Evolutionary conservation across 2,797 vertebrate genomes (phyloP).

Genomic region (Dendrocincla fuliginosa): DNA sequence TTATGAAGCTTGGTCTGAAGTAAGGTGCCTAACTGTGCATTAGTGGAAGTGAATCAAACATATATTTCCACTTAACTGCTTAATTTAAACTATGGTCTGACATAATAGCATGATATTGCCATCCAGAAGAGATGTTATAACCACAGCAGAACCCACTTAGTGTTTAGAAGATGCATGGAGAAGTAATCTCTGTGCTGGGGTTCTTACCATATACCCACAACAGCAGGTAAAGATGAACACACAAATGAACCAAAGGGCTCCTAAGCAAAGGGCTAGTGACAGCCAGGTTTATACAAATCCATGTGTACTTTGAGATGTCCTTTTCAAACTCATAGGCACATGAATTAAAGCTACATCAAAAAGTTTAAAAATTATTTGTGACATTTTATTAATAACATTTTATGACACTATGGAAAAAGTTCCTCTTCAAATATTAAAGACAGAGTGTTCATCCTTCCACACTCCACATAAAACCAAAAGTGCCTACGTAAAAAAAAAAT

Average conservation of each 20-base stretch:
- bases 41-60: neutral
- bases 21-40: neutral
- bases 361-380: neutral
- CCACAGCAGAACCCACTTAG: neutral
- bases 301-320: neutral
- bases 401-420: neutral
- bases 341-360: neutral
- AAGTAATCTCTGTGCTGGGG: neutral
- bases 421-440: neutral
- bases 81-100: neutral
- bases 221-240: neutral
- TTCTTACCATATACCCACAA: fast-evolving
- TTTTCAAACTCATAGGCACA: neutral
- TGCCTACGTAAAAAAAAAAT: neutral
- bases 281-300: neutral
- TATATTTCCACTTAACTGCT: neutral
- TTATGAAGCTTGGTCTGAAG: neutral
- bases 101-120: fast-evolving
- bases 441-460: neutral
- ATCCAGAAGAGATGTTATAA: neutral
- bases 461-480: neutral
- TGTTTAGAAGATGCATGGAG: neutral
- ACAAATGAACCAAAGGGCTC: fast-evolving
- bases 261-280: neutral
- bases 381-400: neutral